Percentiles rank a stretch among this genome's conserved stretches.
These are phyloP conservation scores for Athetis lepigone DNA, from an alignment of 2,888 invertebrate species.

Conservation along the genomic window DNA sequence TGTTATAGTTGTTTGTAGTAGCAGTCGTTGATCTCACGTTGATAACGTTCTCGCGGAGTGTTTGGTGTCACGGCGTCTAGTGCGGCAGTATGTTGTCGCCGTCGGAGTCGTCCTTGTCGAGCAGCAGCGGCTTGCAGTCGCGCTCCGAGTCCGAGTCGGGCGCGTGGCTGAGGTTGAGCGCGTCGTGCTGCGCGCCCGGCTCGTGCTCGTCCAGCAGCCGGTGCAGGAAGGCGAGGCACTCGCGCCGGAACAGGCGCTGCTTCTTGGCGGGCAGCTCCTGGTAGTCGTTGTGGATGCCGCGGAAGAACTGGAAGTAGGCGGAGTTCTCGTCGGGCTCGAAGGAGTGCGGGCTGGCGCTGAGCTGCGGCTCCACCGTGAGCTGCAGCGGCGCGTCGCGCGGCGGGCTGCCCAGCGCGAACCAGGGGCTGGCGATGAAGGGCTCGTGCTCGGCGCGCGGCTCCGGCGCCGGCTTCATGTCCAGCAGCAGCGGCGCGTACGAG, in stretches of 20 bases:
- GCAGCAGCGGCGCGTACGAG: conserved; percentile 70
- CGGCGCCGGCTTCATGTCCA: conserved; percentile 64
- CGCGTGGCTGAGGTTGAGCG: conserved; percentile 64
- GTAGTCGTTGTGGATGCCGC: conserved; percentile 82
- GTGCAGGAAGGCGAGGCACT: conserved; percentile 80
- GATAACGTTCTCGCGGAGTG: no score
- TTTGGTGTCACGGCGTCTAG: background rate
- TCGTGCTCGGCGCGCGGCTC: conserved; percentile 45
- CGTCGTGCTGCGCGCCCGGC: conserved; percentile 55
- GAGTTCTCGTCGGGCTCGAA: conserved; percentile 81
- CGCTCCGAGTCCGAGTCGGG: conserved; percentile 45
- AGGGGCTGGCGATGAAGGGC: conserved; percentile 63
- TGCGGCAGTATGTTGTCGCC: conserved; percentile 22
- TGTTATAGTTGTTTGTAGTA: no score
- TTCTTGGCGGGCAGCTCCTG: conserved; percentile 75
- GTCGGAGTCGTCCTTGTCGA: conserved; percentile 5
- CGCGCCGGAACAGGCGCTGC: conserved; percentile 79
- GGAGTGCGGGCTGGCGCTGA: conserved; percentile 69
- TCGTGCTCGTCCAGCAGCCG: conserved; percentile 81
- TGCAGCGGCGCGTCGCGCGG: conserved; percentile 54
- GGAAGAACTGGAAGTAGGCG: conserved; percentile 86
- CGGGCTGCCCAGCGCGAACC: conserved; percentile 59
- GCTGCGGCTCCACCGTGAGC: conserved; percentile 67
- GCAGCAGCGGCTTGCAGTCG: conserved; percentile 27
- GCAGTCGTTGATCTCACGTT: no score